Evolutionary conservation across 2,888 invertebrate species (phyloP).

Genomic region (Leptothorax acervorum): DNA sequence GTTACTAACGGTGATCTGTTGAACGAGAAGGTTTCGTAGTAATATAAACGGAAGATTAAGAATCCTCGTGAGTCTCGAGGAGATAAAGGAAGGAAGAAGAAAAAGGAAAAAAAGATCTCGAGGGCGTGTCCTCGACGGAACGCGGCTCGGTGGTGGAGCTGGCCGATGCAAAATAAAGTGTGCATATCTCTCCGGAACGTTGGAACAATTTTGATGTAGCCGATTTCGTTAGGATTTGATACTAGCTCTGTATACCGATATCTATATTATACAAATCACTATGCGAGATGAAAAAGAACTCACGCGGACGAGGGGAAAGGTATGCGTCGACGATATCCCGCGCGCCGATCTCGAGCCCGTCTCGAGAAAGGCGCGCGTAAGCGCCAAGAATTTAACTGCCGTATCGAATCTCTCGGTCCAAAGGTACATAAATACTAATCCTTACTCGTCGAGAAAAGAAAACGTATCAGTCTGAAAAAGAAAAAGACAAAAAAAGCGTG

Average conservation of each 20-base stretch:
- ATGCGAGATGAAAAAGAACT: slow-evolving; percentile 49
- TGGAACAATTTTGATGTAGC: slow-evolving; percentile 78
- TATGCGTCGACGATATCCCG: slow-evolving; percentile 53
- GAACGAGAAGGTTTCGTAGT: slow-evolving; percentile 33
- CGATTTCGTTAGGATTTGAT: slow-evolving; percentile 76
- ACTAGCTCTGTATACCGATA: slow-evolving; percentile 74
- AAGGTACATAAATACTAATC: slow-evolving; percentile 55
- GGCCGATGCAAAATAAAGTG: slow-evolving; percentile 68
- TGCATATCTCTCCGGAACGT: slow-evolving; percentile 77
- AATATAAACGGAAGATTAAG: slow-evolving; percentile 23
- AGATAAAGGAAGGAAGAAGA: too few relatives aligned
- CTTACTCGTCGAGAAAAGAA: slow-evolving; percentile 56
- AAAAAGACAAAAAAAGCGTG: slow-evolving; percentile 46
- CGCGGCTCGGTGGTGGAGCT: slow-evolving; percentile 46
- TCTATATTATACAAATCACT: slow-evolving; percentile 69
- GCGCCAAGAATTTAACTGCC: slow-evolving; percentile 66
- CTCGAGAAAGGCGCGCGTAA: slow-evolving; percentile 17
- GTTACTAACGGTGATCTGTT: slow-evolving; percentile 41
- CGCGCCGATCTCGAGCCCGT: slow-evolving; percentile 52
- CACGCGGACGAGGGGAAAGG: slow-evolving; percentile 58
- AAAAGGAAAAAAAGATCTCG: neutral
- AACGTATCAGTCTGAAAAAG: slow-evolving; percentile 56
- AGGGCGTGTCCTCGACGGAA: slow-evolving; percentile 41
- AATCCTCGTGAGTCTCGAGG: slow-evolving; percentile 1
- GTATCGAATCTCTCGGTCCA: slow-evolving; percentile 74